Evolutionary conservation across 2,113 vertebrate genomes (phyloP), one percentile per base, ranked within the genome.

Genomic region (Ophthalmolycus amberensis): DNA sequence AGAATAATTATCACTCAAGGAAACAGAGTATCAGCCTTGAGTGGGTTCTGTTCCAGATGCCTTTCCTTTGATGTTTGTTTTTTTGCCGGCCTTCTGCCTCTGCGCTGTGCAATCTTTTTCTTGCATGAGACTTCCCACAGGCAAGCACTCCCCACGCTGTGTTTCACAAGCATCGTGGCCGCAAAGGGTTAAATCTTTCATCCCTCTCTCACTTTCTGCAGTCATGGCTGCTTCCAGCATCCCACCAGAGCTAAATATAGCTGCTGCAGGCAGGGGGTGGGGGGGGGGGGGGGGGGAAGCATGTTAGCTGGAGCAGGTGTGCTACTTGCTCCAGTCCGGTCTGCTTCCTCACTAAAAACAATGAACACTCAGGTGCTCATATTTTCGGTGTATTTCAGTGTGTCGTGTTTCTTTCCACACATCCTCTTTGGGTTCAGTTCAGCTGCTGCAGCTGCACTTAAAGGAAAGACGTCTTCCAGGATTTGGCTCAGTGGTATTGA

Each of bases 221-320:
- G 91, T 89, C 85, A 81, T 4, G 73, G 62, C 87, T 87, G 67
- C 79, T 89, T 79, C 82, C 80, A 91, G 79, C 87, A 81, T 89
- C 91, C 81, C 73, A 54, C 54, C 83, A 58, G 85, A 79, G 91
- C 92, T 94, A 95, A 92, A 93, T 80, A 94, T 95, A 94, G 93
- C 90, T 42, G 32, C 88, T 87, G 94, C 91, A 93, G 90, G 75
- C 79, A 82, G 74, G 25, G 76, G 72, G 77, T 65, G 77, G 75
- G 77, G 71, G 75, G 58, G 78, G 40, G 72, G 77, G 70, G 77
- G 76, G 77, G 71, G 77, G 58, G 77, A 42, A 77, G 80, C 89
- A 90, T 75, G 85, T 85, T 89, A 74, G 85, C 84, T 18, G 70
- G 29, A 72, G 79, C 76, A 48, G 75, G n/a, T 82, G 68, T 82